Evolutionary conservation across 2,113 vertebrate genomes (phyloP).

Genomic region (Corynorhinus townsendii): DNA sequence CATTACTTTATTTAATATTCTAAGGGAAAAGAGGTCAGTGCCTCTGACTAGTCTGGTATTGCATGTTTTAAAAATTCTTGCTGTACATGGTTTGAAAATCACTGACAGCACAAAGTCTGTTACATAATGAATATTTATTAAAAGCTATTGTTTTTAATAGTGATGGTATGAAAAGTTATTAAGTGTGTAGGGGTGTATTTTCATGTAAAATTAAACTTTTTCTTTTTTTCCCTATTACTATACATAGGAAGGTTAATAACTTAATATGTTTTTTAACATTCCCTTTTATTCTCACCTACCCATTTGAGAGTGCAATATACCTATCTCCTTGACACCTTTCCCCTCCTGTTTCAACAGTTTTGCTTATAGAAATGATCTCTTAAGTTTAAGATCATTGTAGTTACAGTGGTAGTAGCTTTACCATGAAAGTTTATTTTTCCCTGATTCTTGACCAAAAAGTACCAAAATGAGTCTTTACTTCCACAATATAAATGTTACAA

Average conservation of each 20-base stretch:
- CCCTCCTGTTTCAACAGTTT: background rate
- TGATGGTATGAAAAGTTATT: background rate
- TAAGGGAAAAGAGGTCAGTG: background rate
- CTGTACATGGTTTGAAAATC: background rate
- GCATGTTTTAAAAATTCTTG: background rate
- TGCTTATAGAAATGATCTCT: background rate
- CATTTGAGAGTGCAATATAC: background rate
- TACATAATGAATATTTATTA: background rate
- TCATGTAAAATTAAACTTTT: background rate
- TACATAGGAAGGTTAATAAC: background rate
- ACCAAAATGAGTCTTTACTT: background rate
- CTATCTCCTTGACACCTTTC: background rate
- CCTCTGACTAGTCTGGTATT: background rate
- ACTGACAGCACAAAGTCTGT: background rate
- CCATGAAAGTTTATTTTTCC: background rate
- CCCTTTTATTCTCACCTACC: background rate
- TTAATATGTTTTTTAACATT: background rate
- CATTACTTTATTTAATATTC: background rate
- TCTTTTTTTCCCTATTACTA: background rate
- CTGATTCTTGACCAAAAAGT: background rate
- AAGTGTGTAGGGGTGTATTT: background rate
- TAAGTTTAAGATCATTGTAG: background rate
- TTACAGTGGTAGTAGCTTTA: background rate
- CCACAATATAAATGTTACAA: background rate
- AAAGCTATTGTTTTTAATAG: background rate